Evolutionary conservation across 92 coral and sea anemone genomes (phyloP).

Genomic region (Isaurus tuberculatus): DNA sequence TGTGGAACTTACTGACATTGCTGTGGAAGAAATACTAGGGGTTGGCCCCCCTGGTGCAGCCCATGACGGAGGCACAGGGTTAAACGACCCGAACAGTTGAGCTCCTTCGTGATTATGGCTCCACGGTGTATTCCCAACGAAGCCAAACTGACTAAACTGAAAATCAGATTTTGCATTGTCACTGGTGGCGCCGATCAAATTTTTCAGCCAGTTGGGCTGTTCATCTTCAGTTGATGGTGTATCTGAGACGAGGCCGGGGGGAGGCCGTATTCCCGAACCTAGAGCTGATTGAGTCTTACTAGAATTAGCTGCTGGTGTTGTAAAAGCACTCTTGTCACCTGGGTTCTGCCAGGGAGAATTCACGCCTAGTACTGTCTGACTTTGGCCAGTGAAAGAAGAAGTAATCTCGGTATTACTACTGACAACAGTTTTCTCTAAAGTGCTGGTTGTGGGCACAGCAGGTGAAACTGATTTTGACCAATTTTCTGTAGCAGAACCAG

Average conservation of each 20-base stretch:
- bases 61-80: slow-evolving; percentile 88
- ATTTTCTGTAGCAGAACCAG: slow-evolving; percentile 37
- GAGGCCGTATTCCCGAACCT: slow-evolving; percentile 79
- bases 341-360: slow-evolving; percentile 73
- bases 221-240: slow-evolving; percentile 79
- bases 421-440: slow-evolving; percentile 32
- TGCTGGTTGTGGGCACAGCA: slow-evolving; percentile 16
- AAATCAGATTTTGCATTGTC: slow-evolving; percentile 61
- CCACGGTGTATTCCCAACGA: slow-evolving; percentile 77
- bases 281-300: slow-evolving; percentile 31
- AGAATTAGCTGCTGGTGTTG: slow-evolving; percentile 45
- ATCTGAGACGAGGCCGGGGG: slow-evolving; percentile 92
- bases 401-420: slow-evolving; percentile 43
- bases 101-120: slow-evolving; percentile 71
- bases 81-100: slow-evolving; percentile 56
- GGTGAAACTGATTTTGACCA: slow-evolving; percentile 27
- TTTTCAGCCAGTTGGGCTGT: slow-evolving; percentile 80
- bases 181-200: slow-evolving; percentile 62
- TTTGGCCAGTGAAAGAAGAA: slow-evolving; percentile 39
- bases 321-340: slow-evolving; percentile 45
- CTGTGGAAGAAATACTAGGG: slow-evolving; percentile 58
- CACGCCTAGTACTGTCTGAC: slow-evolving; percentile 20
- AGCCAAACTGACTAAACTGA: slow-evolving; percentile 80
- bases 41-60: slow-evolving; percentile 91
- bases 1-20: slow-evolving; percentile 53